phyloP scores from a whole-genome alignment of 2,888 invertebrate genomes.

The Lobophora halterata region DNA sequence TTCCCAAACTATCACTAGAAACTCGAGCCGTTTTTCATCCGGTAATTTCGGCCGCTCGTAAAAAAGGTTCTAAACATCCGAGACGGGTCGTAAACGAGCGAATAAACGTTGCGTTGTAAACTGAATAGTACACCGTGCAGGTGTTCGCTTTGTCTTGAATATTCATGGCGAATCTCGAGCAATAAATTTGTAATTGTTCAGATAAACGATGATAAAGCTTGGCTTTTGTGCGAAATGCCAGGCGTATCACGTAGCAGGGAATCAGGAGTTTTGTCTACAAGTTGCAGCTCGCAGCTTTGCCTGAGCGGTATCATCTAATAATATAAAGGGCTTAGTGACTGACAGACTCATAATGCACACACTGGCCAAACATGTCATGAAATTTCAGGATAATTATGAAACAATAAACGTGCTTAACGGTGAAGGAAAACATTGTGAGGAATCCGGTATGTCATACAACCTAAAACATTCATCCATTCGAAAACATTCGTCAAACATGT shows the following conservation, averaged over 20 bases:
- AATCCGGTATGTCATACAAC: no score
- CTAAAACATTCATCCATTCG: no score
- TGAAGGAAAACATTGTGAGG: no score
- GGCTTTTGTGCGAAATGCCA: conserved; percentile 9
- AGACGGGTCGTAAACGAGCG: conserved; percentile 60
- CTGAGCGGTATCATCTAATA: no score
- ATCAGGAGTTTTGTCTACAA: no score
- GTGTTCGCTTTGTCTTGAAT: conserved; percentile 44
- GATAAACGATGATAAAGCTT: conserved; percentile 34
- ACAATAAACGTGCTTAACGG: no score
- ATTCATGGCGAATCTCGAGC: conserved; percentile 44
- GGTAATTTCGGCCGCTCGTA: conserved; percentile 57
- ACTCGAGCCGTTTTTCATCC: conserved; percentile 23
- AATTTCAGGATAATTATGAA: no score
- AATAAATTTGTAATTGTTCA: conserved; percentile 45
- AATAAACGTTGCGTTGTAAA: conserved; percentile 61
- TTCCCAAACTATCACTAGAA: conserved; percentile 18
- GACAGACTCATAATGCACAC: no score
- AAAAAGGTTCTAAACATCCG: conserved; percentile 68
- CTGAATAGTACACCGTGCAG: conserved; percentile 32
- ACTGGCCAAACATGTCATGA: no score
- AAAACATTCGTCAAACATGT: no score
- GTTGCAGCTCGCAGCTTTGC: no score
- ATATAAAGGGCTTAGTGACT: no score
- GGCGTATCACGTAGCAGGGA: conserved; percentile 10